Base-by-base conservation (phyloP, 1,140 invertebrate species). In the Helicoverpa zea region DNA sequence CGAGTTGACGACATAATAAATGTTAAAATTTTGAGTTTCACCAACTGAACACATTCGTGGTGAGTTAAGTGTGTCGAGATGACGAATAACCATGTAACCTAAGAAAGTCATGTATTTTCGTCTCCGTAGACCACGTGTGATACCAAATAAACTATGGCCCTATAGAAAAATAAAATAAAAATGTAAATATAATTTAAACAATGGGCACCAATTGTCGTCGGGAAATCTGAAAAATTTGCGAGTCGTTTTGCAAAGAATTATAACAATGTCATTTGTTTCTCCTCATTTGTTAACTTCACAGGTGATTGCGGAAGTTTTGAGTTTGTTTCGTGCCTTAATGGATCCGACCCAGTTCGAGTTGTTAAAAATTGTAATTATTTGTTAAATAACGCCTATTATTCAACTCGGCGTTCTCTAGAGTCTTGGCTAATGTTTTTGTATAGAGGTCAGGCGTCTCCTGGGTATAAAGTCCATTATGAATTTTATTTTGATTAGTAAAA, bases 221-320 rank as follows among this genome's bases (percentile, higher is more conserved):
- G 18, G 13, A 63, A 63, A 76, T 64, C 43, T 52, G 47, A 51
- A 64, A 76, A 76, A 30, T 63, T 64, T 64, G 30, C n/a, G 56
- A 75, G 59, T 52, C 59, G 47, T 64, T 64, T 61, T 47, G 49
- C 47, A 14, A 43, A 63, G 59, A 76, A 76, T 76, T 49, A 16
- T 63, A 76, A 64, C 47, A 63, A 47, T 76, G 74, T 52, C 74
- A 52, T 76, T 76, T 64, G 13, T 49, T 76, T 47, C 30, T 13
- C 9, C 59, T 14, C 23, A 18, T 63, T 76, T 64, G 47, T 76
- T 49, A 76, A 76, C 11, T 76, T 76, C 47, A 76, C 74, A 76
- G 74, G 74, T 76, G 74, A 76, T 76, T 76, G 59, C 59, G 59
- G 59, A 76, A 76, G 74, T 76, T 76, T 76, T 52, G 58, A 76